Conservation (phyloP, 1,140 invertebrate genomes). For the Neodiprion pinetum region DNA sequence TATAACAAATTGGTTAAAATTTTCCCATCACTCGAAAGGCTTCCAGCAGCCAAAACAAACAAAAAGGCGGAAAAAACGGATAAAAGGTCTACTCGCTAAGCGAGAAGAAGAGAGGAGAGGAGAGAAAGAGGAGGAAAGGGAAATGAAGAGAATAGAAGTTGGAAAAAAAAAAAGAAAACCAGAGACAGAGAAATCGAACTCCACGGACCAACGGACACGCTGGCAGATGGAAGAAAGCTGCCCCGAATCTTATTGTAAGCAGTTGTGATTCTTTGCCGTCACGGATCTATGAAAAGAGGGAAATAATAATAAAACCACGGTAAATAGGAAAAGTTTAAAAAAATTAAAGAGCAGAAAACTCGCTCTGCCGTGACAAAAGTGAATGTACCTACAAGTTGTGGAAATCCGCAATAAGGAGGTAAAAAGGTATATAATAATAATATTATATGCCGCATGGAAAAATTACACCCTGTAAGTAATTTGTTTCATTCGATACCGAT, state of each 20-base stretch:
- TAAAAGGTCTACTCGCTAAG: neutral
- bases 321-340: neutral
- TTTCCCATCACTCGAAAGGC: neutral
- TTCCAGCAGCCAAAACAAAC: neutral
- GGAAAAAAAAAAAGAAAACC: neutral
- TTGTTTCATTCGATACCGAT: neutral
- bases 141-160: neutral
- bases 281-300: too few relatives aligned
- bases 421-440: too few relatives aligned
- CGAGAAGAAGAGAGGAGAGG: neutral
- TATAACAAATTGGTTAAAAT: too few relatives aligned
- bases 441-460: too few relatives aligned
- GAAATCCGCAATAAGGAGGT: neutral
- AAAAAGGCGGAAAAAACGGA: neutral
- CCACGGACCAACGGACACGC: slow-evolving; percentile 3
- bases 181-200: neutral
- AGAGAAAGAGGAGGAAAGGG: neutral
- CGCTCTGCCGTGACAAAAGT: neutral
- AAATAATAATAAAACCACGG: neutral
- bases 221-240: neutral
- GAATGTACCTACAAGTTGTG: neutral
- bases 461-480: too few relatives aligned
- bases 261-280: neutral
- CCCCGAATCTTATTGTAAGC: neutral
- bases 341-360: neutral